Base-by-base conservation (phyloP, 1,140 invertebrate genomes). In the Melanaphis sacchari region DNA sequence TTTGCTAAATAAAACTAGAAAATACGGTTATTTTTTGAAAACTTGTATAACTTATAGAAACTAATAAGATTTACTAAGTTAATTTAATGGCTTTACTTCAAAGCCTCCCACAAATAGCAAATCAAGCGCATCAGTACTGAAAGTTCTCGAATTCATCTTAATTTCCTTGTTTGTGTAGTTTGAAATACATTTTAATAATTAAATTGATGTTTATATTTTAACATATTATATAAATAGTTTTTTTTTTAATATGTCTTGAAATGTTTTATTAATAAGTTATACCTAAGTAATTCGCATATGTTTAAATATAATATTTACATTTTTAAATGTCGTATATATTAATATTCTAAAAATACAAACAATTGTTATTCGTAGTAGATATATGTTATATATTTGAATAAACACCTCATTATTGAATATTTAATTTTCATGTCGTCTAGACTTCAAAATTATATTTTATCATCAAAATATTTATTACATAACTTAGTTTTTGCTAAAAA, bases 181-280 rank as follows among this genome's bases (percentile, higher is more conserved):
- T 49, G 36, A 36, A 52, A 49, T 38, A 18, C 21, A 36, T 46
- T 43, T 46, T 87, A 43, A 87, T 46, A 36, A 88, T 88, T n/a
- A 11, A 36, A 88, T 52, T 52, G 8, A n/a, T 88, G 2, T 15
- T 36, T 89, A 54, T 41, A 54, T 52, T 7, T 40, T 41, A 84
- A 41, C 43, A 85, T 31, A 41, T 24, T 87, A 46, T 88, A 22
- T n/a, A 76, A 18, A 76, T 15, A 76, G 59, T n/a, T 18, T n/a
- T 49, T 2, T 52, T 38, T 2, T 52, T 54, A 89, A 54, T 89
- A 54, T 89, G 5, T 18, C 11, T 26, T 38, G 54, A 89, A 59
- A 90, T 90, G 89, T 90, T 90, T 90, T 90, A 90, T 90, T 90
- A n/a, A 66, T 90, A 66, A 76, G n/a, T 76, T n/a, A n/a, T 76